Percentiles rank a stretch among this genome's conserved stretches.
Evolutionary conservation across 2,888 invertebrate genomes (phyloP).

Genomic region (Apeira syringaria): DNA sequence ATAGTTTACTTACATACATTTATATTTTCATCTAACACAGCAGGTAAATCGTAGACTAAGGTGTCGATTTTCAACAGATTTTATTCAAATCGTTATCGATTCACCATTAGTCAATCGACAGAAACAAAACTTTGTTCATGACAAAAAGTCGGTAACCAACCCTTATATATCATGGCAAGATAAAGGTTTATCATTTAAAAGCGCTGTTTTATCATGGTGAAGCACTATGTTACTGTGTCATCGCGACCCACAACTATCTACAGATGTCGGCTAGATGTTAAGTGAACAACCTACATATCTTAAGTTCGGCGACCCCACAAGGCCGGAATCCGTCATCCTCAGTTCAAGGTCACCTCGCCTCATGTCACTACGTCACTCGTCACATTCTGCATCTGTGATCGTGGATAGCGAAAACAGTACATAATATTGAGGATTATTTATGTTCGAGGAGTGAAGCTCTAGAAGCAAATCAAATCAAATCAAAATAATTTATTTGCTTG

Average conservation of each 20-base stretch:
- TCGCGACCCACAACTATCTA: conserved; percentile 31
- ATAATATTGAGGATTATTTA: not conserved
- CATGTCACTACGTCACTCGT: conserved; percentile 57
- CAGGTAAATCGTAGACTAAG: conserved; percentile 1
- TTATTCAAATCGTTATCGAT: not conserved
- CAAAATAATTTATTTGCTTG: too few relatives aligned
- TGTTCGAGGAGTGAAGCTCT: not conserved
- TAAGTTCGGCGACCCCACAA: conserved; percentile 72
- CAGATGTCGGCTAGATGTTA: conserved; percentile 51
- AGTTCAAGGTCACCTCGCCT: conserved; percentile 75
- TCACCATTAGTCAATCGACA: conserved; percentile 1
- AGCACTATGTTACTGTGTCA: conserved; percentile 20
- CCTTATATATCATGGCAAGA: not conserved
- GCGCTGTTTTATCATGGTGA: conserved; percentile 6
- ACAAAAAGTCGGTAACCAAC: conserved; percentile 3
- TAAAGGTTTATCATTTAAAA: conserved; percentile 11
- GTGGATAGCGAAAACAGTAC: conserved; percentile 28
- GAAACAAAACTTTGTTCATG: not conserved
- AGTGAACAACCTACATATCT: conserved; percentile 54
- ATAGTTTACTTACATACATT: conserved; percentile 20
- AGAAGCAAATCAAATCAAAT: too few relatives aligned
- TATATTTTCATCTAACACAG: conserved; percentile 10
- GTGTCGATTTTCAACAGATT: conserved; percentile 1
- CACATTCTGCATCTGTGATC: conserved; percentile 78
- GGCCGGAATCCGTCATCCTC: conserved; percentile 78